Evolutionary conservation across 1,140 invertebrate species (phyloP).

Genomic region (Neodiprion pinetum): DNA sequence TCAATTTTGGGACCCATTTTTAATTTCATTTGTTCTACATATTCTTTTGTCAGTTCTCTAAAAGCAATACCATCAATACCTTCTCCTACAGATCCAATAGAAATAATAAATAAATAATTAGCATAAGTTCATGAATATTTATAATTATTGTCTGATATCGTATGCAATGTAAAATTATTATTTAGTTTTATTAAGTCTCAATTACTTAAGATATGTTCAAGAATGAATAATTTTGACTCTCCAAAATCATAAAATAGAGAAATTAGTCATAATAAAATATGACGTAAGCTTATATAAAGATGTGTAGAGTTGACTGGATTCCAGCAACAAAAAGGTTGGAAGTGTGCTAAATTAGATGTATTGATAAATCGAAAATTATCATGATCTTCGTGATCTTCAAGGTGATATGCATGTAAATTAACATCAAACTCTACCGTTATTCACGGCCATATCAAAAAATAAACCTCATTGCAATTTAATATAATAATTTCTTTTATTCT

Average conservation of each 20-base stretch:
- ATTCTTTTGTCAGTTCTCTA: constrained; percentile 20
- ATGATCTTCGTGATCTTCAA: background rate
- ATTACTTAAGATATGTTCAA: background rate
- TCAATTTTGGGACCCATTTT: constrained; percentile 26
- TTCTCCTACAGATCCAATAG: constrained; percentile 25
- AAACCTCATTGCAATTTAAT: constrained; percentile 12
- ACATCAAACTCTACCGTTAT: background rate
- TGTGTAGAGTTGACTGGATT: constrained; percentile 7
- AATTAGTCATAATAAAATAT: constrained; percentile 19
- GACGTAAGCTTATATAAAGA: constrained; percentile 18
- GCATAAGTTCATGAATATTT: background rate
- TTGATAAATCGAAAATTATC: constrained; percentile 11
- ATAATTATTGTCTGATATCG: background rate
- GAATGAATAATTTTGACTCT: background rate
- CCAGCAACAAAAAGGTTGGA: constrained; percentile 21
- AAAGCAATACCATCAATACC: constrained; percentile 23
- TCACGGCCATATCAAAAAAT: background rate
- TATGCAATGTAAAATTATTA: background rate
- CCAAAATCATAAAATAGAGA: background rate
- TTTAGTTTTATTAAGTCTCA: background rate
- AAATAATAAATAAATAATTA: constrained; percentile 1
- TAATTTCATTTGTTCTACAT: constrained; percentile 24
- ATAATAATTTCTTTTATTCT: constrained; percentile 29
- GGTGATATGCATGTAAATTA: constrained; percentile 6
- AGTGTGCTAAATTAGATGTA: constrained; percentile 12